Base-by-base conservation (phyloP, 1,140 invertebrate genomes). In the Asobara japonica region DNA sequence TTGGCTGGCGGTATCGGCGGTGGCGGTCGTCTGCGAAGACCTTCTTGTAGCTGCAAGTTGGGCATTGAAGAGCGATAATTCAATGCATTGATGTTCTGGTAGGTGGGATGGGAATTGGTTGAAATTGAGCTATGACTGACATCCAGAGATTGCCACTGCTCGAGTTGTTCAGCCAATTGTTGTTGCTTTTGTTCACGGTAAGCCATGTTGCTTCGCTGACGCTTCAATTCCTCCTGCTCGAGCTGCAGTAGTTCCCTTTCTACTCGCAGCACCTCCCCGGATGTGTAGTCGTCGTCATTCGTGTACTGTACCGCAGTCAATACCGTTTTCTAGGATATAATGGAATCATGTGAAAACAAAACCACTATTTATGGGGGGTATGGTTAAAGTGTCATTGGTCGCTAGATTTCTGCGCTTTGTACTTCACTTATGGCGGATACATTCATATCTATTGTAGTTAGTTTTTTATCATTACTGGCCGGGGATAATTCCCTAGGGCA, bases 201-300 rank as follows among this genome's bases (percentile, higher is more conserved):
- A 22, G 92, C 83, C 8, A 93, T 80, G 79, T 92, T 93, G 72
- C 91, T 93, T 3, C 92, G 87, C 79, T 94, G 92, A 2, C 93
- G 87, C 76, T 93, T 91, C n/a, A 94, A 77, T 78, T 94, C 93
- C 83, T 94, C 93, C 82, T 93, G 91, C 82, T 94, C 92, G 29
- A 93, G 79, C 80, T 94, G 93, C 1, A 94, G 78, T 0, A 94
- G 86, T 84, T 94, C 93, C 11, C 92, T 89, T 85, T 94, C 93
- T 41, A 94, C 93, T 74, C 92, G 90, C 38, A 94, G 84, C 18
- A 94, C 92, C 83, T 94, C 92, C 77, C 83, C 81, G 30, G 84
- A 77, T 66, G 84, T 72, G 48, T 82, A 86, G 25, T 87, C 84
- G 62, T 86, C 84, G 68, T 87, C 84, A 66, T 84, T 78, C 51